Percentiles rank a stretch among this genome's conserved stretches.
Conservation (phyloP, 2,113 vertebrate genomes). For the Chaetodon trifascialis region DNA sequence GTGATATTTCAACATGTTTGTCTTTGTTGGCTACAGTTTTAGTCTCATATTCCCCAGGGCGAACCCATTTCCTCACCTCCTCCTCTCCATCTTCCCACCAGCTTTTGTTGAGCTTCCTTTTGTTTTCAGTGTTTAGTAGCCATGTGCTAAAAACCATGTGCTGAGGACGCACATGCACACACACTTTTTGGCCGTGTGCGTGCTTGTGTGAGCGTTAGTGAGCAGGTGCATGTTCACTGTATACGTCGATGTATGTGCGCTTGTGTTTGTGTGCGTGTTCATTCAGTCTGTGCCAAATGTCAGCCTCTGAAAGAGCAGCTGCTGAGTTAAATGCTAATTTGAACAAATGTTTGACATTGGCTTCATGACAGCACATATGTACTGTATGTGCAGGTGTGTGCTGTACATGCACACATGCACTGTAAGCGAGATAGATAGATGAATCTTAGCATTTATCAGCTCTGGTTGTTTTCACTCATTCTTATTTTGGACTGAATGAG, state of each 20-base stretch:
- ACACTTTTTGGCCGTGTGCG: not conserved
- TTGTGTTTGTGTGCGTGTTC: not conserved
- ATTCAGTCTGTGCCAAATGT: slow-evolving; percentile 50
- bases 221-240: too few relatives aligned
- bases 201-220: slow-evolving; percentile 6
- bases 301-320: slow-evolving; percentile 56
- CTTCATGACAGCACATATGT: slow-evolving; percentile 27
- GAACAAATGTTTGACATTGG: slow-evolving; percentile 61
- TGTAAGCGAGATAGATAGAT: not conserved
- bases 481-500: slow-evolving; percentile 19
- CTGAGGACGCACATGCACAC: not conserved
- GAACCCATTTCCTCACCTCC: slow-evolving; percentile 7
- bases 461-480: not conserved
- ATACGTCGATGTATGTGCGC: not conserved
- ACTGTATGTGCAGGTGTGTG: not conserved
- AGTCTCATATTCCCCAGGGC: slow-evolving; percentile 30
- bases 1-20: slow-evolving; percentile 43
- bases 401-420: not conserved
- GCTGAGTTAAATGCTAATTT: slow-evolving; percentile 64
- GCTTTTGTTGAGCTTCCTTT: slow-evolving; percentile 14
- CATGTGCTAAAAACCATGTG: not conserved
- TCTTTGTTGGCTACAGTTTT: slow-evolving; percentile 51
- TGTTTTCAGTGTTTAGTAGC: slow-evolving; percentile 12
- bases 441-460: not conserved
- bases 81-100: not conserved